Evolutionary conservation across 2,113 vertebrate genomes (phyloP).

Genomic region (Sceloporus undulatus): DNA sequence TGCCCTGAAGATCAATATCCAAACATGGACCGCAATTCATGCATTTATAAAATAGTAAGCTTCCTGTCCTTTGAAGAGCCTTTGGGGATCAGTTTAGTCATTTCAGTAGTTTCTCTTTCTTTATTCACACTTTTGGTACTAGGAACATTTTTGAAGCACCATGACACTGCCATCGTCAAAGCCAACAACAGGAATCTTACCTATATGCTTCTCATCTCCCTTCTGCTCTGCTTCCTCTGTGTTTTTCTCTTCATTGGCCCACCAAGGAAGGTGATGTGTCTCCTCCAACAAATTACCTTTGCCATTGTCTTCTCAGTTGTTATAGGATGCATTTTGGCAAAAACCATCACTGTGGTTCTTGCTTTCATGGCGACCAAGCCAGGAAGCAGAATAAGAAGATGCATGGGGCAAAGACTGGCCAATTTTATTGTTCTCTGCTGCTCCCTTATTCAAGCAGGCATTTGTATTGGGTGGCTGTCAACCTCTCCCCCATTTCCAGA

Average conservation of each 20-base stretch:
- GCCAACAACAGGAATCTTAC: background rate
- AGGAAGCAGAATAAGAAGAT: background rate
- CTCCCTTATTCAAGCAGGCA: background rate
- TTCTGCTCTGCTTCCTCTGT: background rate
- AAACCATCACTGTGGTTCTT: background rate
- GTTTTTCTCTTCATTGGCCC: background rate
- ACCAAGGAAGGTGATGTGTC: background rate
- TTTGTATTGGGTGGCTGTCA: background rate
- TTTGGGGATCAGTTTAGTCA: background rate
- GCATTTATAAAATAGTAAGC: background rate
- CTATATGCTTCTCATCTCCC: background rate
- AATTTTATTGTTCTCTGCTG: background rate
- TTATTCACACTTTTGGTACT: background rate
- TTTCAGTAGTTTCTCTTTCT: background rate
- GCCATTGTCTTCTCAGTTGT: background rate
- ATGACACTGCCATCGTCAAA: background rate
- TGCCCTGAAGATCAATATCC: slow-evolving; percentile 17
- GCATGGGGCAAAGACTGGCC: background rate
- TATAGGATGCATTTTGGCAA: background rate
- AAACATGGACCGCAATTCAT: background rate
- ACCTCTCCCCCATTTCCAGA: background rate
- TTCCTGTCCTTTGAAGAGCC: background rate
- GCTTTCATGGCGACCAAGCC: background rate
- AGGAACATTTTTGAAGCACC: background rate
- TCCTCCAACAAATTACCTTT: background rate